Conservation (phyloP, 1,140 invertebrate species). For the Saccostrea glomerata region DNA sequence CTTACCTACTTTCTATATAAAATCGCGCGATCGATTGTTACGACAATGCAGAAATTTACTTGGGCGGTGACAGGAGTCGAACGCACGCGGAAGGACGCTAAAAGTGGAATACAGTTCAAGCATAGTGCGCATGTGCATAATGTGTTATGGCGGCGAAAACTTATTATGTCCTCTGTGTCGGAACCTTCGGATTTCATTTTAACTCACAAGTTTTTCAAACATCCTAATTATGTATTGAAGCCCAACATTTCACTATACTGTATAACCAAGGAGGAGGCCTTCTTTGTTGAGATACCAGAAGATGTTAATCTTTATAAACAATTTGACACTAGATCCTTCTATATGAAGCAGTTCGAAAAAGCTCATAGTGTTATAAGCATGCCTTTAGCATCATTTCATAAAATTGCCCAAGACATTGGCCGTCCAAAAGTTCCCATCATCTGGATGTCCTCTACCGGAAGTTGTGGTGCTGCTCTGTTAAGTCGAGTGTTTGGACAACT, state of each 20-base stretch:
- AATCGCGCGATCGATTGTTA: conserved; percentile 66
- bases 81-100: conserved; percentile 69
- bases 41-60: conserved; percentile 73
- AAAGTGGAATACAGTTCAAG: conserved; percentile 71
- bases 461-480: conserved; percentile 71
- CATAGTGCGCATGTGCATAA: conserved; percentile 74
- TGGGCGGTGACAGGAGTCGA: conserved; percentile 75
- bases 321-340: conserved; percentile 57
- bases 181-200: conserved; percentile 73
- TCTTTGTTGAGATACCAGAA: conserved; percentile 70
- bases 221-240: conserved; percentile 72
- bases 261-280: conserved; percentile 69
- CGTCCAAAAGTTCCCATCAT: conserved; percentile 69
- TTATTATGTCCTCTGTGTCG: conserved; percentile 65
- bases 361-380: conserved; percentile 72
- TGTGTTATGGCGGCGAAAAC: conserved; percentile 73
- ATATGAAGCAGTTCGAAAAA: conserved; percentile 68
- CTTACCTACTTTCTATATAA: conserved; percentile 67
- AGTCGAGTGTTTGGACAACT: conserved; percentile 72
- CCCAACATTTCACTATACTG: conserved; percentile 73
- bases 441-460: conserved; percentile 71
- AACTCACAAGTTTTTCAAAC: conserved; percentile 73
- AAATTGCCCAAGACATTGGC: conserved; percentile 73
- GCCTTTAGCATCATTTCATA: conserved; percentile 73
- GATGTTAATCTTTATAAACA: conserved; percentile 63